Evolutionary conservation across 2,888 invertebrate species (phyloP), one percentile per base, ranked within the genome.

Genomic region (Argyresthia albistria): DNA sequence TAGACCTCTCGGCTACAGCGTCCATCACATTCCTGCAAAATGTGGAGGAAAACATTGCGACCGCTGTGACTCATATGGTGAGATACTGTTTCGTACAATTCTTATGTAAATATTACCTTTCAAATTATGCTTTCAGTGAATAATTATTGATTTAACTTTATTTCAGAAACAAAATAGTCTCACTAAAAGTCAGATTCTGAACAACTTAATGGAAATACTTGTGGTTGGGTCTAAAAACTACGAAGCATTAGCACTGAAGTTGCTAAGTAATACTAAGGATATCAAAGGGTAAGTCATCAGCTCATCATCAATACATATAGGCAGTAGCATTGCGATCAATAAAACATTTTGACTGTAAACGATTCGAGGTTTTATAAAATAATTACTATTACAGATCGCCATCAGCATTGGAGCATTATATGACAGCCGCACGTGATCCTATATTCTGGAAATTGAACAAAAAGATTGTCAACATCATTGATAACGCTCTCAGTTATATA

Each of bases 381-480:
- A 25, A 45, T 52, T 52, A 43, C 51, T 15, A 15, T 81, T 81
- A 58, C 68, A 86, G 86, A 49, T 62, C 65, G 53, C 67, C 66
- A 12, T 77, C 84, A 8, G 75, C 72, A 7, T 61, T 87, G 25
- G 73, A 72, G 37, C 87, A 87, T 59, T 90, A 88, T 60, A 88
- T 90, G 69, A 92, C 93, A 1, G 87, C 90, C 55, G 61, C 91
- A 62, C 88, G 93, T 55, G 93, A 94, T 73, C 93, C 93, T 3
- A 83, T 91, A 55, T 93, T 91, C 81, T 94, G 92, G 86, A 89
- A 88, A 55, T 72, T 93, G 57, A 91, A 90, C 69, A 90, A 91
- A 67, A 90, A 89, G 61, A 86, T 93, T 59, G 72, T 90, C 39
- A 73, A 88, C 49, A 76, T 88, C 51, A 83, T 91, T 66, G 88